Conservation (phyloP, 2,888 invertebrate species). For the Camptogramma bilineatum region DNA sequence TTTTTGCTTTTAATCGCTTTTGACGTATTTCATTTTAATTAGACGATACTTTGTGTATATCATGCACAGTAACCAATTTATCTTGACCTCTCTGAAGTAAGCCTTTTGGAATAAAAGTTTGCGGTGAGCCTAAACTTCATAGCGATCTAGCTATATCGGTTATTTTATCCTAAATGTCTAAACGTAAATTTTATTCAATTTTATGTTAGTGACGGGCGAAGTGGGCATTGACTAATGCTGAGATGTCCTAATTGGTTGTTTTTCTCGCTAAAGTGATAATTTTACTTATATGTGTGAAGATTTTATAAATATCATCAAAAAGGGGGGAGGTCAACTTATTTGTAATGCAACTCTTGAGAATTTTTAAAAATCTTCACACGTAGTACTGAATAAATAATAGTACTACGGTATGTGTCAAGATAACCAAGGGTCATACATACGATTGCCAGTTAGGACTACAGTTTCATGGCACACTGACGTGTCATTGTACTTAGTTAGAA, state of each 20-base stretch:
- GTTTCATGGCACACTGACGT: conserved; percentile 48
- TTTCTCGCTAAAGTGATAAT: conserved; percentile 9
- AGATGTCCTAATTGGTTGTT: conserved; percentile 32
- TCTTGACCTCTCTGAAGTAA: conserved; percentile 1
- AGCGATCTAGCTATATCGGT: neutral
- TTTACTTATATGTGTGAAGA: neutral
- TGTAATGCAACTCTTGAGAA: too few species aligned
- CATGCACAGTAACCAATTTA: conserved; percentile 6
- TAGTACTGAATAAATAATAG: too few species aligned
- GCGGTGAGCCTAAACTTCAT: conserved; percentile 1
- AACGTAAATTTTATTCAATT: conserved; percentile 35
- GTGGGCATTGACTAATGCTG: conserved; percentile 45
- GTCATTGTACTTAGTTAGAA: conserved; percentile 82
- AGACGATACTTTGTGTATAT: conserved; percentile 34
- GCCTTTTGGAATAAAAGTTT: neutral
- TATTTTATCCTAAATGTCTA: conserved; percentile 32
- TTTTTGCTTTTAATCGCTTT: conserved; percentile 46
- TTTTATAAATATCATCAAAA: neutral
- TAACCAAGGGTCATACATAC: conserved; percentile 18
- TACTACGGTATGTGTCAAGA: too few species aligned
- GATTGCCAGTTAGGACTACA: conserved; percentile 28
- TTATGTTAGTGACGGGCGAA: conserved; percentile 43
- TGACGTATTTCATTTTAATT: conserved; percentile 42
- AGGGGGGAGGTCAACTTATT: neutral
- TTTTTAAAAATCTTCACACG: neutral